These are phyloP conservation scores for Apostichopus californicus DNA, from an alignment of 35 echinoderm and acorn worm genomes.

Conservation along the genomic window DNA sequence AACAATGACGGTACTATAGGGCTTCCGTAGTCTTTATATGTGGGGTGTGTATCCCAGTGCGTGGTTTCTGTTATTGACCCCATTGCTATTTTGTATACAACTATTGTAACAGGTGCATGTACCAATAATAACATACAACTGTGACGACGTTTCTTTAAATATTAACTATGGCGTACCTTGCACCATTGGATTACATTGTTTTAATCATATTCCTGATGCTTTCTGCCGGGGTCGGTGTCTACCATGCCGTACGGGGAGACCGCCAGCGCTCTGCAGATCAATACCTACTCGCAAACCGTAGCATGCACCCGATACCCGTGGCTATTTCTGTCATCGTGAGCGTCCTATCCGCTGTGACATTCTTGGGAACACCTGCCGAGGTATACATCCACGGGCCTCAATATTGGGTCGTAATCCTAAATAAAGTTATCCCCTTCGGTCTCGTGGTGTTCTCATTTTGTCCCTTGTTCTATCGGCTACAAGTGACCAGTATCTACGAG, in stretches of 20 bases:
- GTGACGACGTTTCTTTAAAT: too few relatives aligned
- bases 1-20: too few relatives aligned
- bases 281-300: conserved; percentile 42
- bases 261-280: conserved; percentile 11
- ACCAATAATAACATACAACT: too few relatives aligned
- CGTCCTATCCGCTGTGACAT: conserved; percentile 25
- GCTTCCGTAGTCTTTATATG: too few relatives aligned
- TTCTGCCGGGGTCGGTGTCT: conserved; percentile 10
- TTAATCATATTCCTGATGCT: background rate
- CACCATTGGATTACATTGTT: conserved; percentile 10
- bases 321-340: conserved; percentile 12
- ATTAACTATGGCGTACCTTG: background rate
- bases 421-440: conserved; percentile 4
- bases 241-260: conserved; percentile 29
- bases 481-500: too few relatives aligned
- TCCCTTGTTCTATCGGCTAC: conserved; percentile 12
- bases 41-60: too few relatives aligned
- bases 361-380: conserved; percentile 23
- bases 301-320: conserved; percentile 31
- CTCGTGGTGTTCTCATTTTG: conserved; percentile 33
- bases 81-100: too few relatives aligned
- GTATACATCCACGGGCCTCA: conserved; percentile 10
- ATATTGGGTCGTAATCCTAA: background rate
- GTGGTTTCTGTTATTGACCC: too few relatives aligned
- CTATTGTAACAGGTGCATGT: too few relatives aligned